These are phyloP conservation scores for Coracias cyanogaster DNA, from an alignment of 2,797 vertebrate species.

Conservation along the genomic window DNA sequence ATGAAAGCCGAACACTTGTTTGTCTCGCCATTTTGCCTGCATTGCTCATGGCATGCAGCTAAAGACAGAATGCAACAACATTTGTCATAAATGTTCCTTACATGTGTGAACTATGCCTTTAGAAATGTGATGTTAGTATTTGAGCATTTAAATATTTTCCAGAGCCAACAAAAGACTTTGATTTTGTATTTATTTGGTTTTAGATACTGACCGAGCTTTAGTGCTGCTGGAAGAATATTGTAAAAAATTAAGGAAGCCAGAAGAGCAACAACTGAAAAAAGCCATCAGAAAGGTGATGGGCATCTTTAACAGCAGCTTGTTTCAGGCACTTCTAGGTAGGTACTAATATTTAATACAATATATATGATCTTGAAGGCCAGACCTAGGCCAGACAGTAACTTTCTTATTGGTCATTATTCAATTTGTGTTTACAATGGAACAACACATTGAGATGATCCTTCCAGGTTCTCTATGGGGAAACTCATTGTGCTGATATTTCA, in stretches of 20 bases:
- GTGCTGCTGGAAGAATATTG: constrained; percentile 93
- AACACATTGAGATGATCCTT: not conserved
- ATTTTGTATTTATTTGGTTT: not conserved
- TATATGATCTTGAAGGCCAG: not conserved
- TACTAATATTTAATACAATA: constrained; percentile 31
- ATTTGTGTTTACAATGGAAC: not conserved
- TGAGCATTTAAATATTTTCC: not conserved
- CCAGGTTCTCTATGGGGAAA: not conserved
- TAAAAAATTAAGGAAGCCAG: constrained; percentile 89
- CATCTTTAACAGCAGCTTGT: constrained; percentile 95
- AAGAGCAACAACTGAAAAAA: constrained; percentile 91
- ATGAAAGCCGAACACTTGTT: not conserved
- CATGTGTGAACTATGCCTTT: not conserved
- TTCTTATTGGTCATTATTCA: not conserved
- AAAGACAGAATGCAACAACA: not conserved
- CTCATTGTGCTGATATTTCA: not conserved
- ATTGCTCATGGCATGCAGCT: not conserved
- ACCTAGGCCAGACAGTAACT: not conserved
- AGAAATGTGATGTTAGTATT: not conserved
- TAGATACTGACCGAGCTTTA: constrained; percentile 92
- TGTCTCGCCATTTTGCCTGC: not conserved
- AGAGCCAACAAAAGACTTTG: not conserved
- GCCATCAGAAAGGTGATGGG: constrained; percentile 93
- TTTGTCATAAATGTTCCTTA: not conserved
- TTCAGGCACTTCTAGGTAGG: constrained; percentile 95